Evolutionary conservation across 2,797 vertebrate genomes (phyloP), one percentile per base, ranked within the genome.

Genomic region (Eospalax fontanierii): DNA sequence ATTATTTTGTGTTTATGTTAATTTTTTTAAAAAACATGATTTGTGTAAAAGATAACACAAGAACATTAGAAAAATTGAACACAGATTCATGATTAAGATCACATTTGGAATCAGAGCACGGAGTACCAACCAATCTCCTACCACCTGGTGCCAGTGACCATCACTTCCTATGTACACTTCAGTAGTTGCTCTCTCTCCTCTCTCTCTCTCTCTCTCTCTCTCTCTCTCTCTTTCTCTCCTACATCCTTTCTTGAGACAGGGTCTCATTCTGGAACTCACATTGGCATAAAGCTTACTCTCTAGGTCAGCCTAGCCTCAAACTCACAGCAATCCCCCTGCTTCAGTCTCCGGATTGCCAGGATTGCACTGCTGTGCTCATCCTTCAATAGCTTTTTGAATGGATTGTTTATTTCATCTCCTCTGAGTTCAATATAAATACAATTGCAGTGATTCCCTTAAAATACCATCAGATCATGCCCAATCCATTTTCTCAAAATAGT

Each of bases 401-500:
- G 0, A 83, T 21, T 33, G 46, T 66, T 70, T 74, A 10, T 19
- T 26, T 81, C 7, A 4, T 26, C 4, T 18, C 3, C 2, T 2
- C 0, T 12, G 2, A 0, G 2, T 9, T 16, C 8, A 50, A 9
- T 18, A 0, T 89, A 35, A 91, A 38, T 18, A 71, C 1, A 21
- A 73, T 73, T 86, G 18, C 19, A 40, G 16, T 38, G 1, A 65
- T 83, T 89, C 24, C 28, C 86, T 81, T 74, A 88, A 79, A 81
- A 86, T 57, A 14, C 38, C 63, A 57, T 83, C 85, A 70, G n/a
- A 70, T 73, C 22, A 73, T 38, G 16, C 28, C 21, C 46, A 30
- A 81, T 10, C 85, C 11, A 22, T 57, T 86, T 93, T 15, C 21
- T 88, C 54, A 70, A 73, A 91, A 90, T 15, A 3, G 87, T 91